Evolutionary conservation across 2,888 invertebrate species (phyloP).

Genomic region (Tanytarsus gracilentus): DNA sequence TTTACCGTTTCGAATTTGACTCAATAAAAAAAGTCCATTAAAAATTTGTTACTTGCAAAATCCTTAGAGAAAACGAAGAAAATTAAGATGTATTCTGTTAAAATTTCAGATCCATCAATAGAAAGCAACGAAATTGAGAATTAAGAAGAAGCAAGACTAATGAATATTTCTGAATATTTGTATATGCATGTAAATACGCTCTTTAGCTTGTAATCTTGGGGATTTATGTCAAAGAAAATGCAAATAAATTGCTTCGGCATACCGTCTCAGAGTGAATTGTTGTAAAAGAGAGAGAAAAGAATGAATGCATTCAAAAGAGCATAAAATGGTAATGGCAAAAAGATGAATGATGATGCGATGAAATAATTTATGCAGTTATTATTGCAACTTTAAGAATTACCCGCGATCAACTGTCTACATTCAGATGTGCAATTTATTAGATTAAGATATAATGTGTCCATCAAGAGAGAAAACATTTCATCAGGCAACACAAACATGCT

Average conservation of each 20-base stretch:
- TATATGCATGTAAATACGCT: slow-evolving; percentile 23
- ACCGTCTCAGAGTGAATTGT: neutral
- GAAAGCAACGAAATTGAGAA: slow-evolving; percentile 3
- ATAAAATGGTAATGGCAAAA: neutral
- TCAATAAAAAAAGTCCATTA: too few species aligned
- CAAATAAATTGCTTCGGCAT: slow-evolving; percentile 26
- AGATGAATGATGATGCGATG: slow-evolving; percentile 19
- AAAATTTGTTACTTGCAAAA: too few species aligned
- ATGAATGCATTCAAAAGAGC: slow-evolving; percentile 4
- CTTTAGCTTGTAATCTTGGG: slow-evolving; percentile 29
- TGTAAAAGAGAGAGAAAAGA: neutral
- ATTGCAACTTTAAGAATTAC: too few species aligned
- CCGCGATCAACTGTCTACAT: too few species aligned
- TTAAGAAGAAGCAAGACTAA: slow-evolving; percentile 5
- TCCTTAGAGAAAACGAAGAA: too few species aligned
- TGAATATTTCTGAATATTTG: slow-evolving; percentile 15
- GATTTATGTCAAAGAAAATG: slow-evolving; percentile 29
- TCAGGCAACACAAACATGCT: neutral
- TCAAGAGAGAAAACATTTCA: neutral
- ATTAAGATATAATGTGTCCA: neutral
- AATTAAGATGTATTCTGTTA: too few species aligned
- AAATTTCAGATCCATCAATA: too few species aligned
- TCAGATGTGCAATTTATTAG: neutral
- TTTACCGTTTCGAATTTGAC: too few species aligned
- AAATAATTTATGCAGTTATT: slow-evolving; percentile 19